Conservation (phyloP, 1,140 invertebrate species). For the Drosophila asahinai region DNA sequence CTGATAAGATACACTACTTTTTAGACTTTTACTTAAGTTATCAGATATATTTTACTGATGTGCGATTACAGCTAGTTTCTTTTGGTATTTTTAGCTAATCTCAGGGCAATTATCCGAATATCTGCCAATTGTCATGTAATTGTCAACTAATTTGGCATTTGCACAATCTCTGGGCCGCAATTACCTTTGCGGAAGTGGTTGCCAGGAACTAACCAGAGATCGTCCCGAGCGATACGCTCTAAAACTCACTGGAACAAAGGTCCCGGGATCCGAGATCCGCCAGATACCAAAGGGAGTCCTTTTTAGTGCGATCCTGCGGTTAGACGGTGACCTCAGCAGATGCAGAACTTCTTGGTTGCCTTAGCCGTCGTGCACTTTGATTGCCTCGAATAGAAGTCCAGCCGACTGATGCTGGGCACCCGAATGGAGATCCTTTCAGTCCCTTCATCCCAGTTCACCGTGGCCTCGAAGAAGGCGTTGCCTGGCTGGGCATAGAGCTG, state of each 20-base stretch:
- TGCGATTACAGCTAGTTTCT: constrained; percentile 7
- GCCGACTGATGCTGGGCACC: constrained; percentile 86
- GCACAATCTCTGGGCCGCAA: constrained; percentile 35
- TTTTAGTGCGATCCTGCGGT: constrained; percentile 22
- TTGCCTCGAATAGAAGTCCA: constrained; percentile 86
- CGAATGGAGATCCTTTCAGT: constrained; percentile 49
- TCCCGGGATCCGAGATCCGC: constrained; percentile 36
- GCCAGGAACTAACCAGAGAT: constrained; percentile 41
- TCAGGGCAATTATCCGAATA: constrained; percentile 24
- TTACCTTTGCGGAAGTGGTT: constrained; percentile 39
- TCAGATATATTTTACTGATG: neutral
- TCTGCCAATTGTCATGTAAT: constrained; percentile 59
- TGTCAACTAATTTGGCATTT: constrained; percentile 70
- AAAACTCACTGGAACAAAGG: constrained; percentile 47
- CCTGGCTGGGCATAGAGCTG: constrained; percentile 59
- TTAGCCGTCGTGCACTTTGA: constrained; percentile 86
- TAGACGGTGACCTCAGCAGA: constrained; percentile 66
- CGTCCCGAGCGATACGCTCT: constrained; percentile 31
- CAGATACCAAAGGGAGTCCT: constrained; percentile 29
- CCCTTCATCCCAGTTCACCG: constrained; percentile 83
- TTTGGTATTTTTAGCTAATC: constrained; percentile 2
- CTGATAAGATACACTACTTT: constrained; percentile 3
- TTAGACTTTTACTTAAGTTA: neutral
- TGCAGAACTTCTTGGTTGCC: constrained; percentile 86
- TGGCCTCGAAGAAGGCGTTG: constrained; percentile 87